Evolutionary conservation across 1,140 invertebrate genomes (phyloP), one percentile per base, ranked within the genome.

Genomic region (Drosophila mauritiana): DNA sequence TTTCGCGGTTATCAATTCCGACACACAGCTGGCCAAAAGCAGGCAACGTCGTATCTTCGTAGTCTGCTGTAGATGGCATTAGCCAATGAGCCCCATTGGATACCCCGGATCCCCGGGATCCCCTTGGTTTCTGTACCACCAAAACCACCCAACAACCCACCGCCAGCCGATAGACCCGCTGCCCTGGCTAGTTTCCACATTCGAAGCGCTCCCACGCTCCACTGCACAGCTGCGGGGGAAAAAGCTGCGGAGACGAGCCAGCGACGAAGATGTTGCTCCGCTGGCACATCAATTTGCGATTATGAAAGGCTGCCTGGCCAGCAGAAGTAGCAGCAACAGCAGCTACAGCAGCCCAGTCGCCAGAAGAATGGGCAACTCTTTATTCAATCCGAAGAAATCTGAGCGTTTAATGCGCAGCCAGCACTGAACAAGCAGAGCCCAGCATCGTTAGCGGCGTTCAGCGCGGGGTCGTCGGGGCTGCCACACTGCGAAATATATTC

Each of bases 341-440:
- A 45, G 46, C 51, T 43, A 40, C 10, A 45, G 13, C 11, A 52
- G 25, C 65, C 36, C 27, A 45, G 59, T 42, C 63, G 51, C 54
- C 59, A 52, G 64, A 67, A 88, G 84, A 88, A 88, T 88, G 75
- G 72, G 37, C 84, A 75, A 88, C 84, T 88, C 83, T 88, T 79
- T 79, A 88, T 89, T 89, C 83, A 82, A 88, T 88, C 86, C 84
- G 81, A 79, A 75, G 83, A 88, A 89, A 88, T 88, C 84, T 88
- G 75, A 79, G 82, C 82, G 73, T 86, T 88, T 76, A 86, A 88
- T 86, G 70, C 83, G 79, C 83, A 70, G 84, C 84, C 75, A 75
- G 67, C 49, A 25, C 67, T 74, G 34, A 46, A 42, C 39, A 17
- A 42, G n/a, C 40, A 17, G 40, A 42, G 40, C 40, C 40, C 40